phyloP scores from a whole-genome alignment of 2,113 vertebrate species.

The Marmota monax region DNA sequence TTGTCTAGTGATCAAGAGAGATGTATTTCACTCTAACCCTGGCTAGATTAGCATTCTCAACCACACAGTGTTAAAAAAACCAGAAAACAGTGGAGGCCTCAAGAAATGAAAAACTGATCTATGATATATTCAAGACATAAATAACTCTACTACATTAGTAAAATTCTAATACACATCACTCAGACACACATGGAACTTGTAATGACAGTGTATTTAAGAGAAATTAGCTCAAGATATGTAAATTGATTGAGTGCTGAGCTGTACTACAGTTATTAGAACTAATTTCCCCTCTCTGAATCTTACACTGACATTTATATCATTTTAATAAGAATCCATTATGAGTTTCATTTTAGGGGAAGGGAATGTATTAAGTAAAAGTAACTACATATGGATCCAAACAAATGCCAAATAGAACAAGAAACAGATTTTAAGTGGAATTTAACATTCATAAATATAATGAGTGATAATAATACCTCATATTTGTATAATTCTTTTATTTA shows the following conservation, averaged over 20 bases:
- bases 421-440: slow-evolving; percentile 64
- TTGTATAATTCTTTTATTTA: slow-evolving; percentile 50
- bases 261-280: slow-evolving; percentile 63
- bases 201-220: slow-evolving; percentile 63
- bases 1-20: neutral
- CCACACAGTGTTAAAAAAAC: neutral
- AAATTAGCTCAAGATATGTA: slow-evolving; percentile 70
- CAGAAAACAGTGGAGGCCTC: neutral
- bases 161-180: slow-evolving; percentile 73
- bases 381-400: slow-evolving; percentile 51
- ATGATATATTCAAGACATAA: slow-evolving; percentile 69
- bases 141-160: slow-evolving; percentile 62
- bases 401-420: slow-evolving; percentile 62
- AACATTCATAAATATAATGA: slow-evolving; percentile 59
- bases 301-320: slow-evolving; percentile 65
- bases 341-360: slow-evolving; percentile 40
- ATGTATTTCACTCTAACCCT: neutral
- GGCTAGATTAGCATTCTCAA: neutral
- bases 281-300: slow-evolving; percentile 67
- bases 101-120: slow-evolving; percentile 42
- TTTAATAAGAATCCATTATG: slow-evolving; percentile 71
- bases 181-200: slow-evolving; percentile 47
- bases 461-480: slow-evolving; percentile 13
- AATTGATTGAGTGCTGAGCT: slow-evolving; percentile 73
- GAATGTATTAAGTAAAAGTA: slow-evolving; percentile 63